These are phyloP conservation scores for Gymnobelideus leadbeateri DNA, from an alignment of 2,113 vertebrate genomes.

Conservation along the genomic window DNA sequence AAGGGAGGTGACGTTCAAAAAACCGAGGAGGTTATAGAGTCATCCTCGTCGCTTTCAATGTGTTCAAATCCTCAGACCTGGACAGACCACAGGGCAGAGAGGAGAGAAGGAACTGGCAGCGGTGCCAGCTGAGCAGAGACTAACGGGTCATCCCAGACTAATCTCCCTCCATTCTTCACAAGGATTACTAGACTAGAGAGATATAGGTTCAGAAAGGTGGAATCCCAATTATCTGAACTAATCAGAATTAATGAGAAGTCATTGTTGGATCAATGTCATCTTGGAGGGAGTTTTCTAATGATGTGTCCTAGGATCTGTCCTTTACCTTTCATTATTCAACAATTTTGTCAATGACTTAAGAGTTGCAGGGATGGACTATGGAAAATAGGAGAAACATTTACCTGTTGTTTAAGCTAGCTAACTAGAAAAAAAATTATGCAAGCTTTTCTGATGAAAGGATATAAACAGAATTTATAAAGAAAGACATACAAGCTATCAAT, in stretches of 20 bases:
- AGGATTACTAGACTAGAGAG: neutral
- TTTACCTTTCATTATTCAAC: neutral
- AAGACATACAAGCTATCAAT: no score
- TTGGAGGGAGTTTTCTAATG: neutral
- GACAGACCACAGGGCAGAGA: neutral
- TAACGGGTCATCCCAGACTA: neutral
- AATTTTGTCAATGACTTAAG: neutral
- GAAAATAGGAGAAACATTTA: neutral
- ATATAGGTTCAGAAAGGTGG: neutral
- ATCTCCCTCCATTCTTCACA: neutral
- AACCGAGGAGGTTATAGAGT: neutral
- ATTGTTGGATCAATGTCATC: neutral
- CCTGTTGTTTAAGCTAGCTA: neutral
- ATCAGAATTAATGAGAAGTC: neutral
- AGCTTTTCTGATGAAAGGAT: no score
- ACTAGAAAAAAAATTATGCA: neutral
- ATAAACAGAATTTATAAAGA: no score
- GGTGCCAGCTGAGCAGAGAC: neutral
- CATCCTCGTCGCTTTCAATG: neutral
- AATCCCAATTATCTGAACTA: neutral
- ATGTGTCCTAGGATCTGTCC: neutral
- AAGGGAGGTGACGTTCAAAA: no score
- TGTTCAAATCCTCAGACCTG: neutral
- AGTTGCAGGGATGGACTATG: neutral
- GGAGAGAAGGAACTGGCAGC: neutral